These are phyloP conservation scores for Coptotermes formosanus DNA, from an alignment of 1,140 invertebrate genomes.

Conservation along the genomic window DNA sequence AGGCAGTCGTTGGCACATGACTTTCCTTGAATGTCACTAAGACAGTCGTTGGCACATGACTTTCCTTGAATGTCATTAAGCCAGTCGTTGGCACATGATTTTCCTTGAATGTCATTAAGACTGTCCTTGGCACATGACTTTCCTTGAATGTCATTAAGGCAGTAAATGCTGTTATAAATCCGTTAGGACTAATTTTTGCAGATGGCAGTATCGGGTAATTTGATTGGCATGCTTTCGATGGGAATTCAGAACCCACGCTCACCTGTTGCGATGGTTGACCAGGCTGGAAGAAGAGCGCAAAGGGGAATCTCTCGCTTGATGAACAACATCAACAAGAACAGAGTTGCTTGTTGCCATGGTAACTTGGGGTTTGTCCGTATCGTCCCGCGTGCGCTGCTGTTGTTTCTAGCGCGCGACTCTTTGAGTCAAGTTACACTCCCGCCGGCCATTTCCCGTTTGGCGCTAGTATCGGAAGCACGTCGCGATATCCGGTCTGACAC, in stretches of 20 bases:
- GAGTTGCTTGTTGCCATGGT: not conserved
- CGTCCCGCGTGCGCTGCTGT: no score
- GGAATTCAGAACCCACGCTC: not conserved
- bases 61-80: no score
- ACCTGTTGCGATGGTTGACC: not conserved
- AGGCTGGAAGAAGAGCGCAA: not conserved
- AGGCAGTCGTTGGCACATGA: no score
- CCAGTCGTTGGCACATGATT: no score
- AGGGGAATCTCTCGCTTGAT: not conserved
- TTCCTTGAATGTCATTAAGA: no score
- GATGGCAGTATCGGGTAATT: not conserved
- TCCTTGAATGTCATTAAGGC: no score
- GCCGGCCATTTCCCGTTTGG: not conserved
- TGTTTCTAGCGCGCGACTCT: not conserved
- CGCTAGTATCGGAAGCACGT: conserved; percentile 3
- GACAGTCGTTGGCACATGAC: no score
- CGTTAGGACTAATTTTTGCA: not conserved
- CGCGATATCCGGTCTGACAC: not conserved
- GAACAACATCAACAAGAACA: not conserved
- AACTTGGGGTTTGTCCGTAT: not conserved
- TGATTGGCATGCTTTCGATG: not conserved
- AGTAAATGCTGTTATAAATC: not conserved
- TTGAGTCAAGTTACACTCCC: not conserved
- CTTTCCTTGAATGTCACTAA: no score
- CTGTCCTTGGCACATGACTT: no score